Evolutionary conservation across 2,888 invertebrate species (phyloP), one percentile per base, ranked within the genome.

Genomic region (Tachina lurida): DNA sequence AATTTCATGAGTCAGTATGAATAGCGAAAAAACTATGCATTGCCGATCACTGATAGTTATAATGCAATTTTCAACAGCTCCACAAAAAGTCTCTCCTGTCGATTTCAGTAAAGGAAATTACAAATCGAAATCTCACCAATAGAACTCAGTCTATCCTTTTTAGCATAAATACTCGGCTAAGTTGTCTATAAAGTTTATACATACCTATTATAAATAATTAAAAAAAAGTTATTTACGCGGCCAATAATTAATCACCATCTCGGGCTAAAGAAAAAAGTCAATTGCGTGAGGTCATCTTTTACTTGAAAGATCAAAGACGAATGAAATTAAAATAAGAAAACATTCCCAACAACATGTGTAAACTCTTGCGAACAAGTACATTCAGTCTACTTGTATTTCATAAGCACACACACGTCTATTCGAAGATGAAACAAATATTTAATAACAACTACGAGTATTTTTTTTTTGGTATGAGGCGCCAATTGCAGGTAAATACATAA

Each of bases 231-330:
- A 81, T 47, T 78, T 58, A 62, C 74, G 70, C 68, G 74, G 56
- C 73, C 74, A 17, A 41, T 77, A 77, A 85, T 85, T 78, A 85
- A 85, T 85, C 84, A 81, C 43, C 73, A 82, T 58, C 17, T 43
- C 54, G 62, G 43, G 13, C 43, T 13, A 52, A 5, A 15, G 13
- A 43, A 60, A 31, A 22, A 77, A 84, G 41, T 73, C 83, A 83
- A 86, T 83, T 83, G 83, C 83, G 83, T 86, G 79, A 83, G 79
- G 79, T 79, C 54, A 80, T 71, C 45, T 17, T 3, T 63, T 39
- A 47, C 31, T 31, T 60, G 12, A 52, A 47, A 75, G 39, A 63
- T 60, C 58, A 62, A 74, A 79, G 19, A 58, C 45, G 49, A 17
- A 13, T 19, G 43, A 75, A 75, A 43, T 74, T 65, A 71, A 17